Base-by-base conservation (phyloP, 2,113 vertebrate species). In the Lagenorhynchus albirostris region DNA sequence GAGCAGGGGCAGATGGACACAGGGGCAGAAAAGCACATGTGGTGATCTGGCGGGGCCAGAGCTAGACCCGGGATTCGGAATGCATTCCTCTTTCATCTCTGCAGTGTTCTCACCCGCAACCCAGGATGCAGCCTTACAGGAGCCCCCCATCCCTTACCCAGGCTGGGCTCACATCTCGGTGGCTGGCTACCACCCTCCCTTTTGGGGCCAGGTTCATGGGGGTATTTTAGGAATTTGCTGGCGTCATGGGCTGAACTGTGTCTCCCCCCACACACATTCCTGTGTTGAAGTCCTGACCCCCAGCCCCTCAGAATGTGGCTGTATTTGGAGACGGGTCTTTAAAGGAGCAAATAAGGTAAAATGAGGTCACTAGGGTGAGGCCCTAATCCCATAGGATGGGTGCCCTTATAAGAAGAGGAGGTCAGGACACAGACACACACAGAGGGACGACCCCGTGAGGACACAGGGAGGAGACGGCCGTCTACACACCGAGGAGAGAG, bases 31-130 rank as follows among this genome's bases (percentile, higher is more conserved):
- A 21, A 50, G n/a, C n/a, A 33, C 47, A 2, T 1, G 0, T 5
- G 47, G 47, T 15, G 21, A 8, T 50, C 17, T 1, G 23, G 36
- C 36, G 13, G 15, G 38, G 36, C 8, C 11, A 9, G 38, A n/a
- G 41, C 29, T 2, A 15, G 65, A 53, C n/a, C 33, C 20, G 6
- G 55, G 20, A n/a, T 26, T 13, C 6, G 0, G 53, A 29, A 15
- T 0, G 17, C 1, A 25, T 20, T 3, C 0, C 13, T 3, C 18
- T n/a, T 21, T 44, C 41, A 4, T 15, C 71, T 55, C 55, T 18
- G n/a, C 25, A 4, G 11, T 1, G 3, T 8, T 6, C 36, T 23
- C 18, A 4, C 9, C 17, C 21, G 2, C 15, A 2, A 8, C 26
- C 68, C 8, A 9, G n/a, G 84, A 15, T 0, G 0, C 9, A 33